Percentiles rank a stretch among this genome's conserved stretches.
These are phyloP conservation scores for Macrosiphum euphorbiae DNA, from an alignment of 2,888 invertebrate species.

Conservation along the genomic window DNA sequence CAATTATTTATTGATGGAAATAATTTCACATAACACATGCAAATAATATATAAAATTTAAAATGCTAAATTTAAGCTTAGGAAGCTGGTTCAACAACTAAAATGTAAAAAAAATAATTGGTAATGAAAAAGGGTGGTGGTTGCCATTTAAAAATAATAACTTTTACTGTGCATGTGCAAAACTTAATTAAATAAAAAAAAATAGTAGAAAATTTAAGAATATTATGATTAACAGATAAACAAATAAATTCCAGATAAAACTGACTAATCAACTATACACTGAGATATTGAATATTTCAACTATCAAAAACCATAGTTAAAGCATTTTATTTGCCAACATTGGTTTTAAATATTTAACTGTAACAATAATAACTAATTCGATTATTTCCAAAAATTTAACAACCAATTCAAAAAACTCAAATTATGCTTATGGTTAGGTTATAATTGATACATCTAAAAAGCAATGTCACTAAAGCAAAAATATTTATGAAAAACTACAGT, in stretches of 20 bases:
- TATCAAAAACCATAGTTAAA: constrained; percentile 21
- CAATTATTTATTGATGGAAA: no score
- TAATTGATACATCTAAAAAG: not conserved
- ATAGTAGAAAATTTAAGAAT: not conserved
- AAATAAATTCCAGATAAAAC: not conserved
- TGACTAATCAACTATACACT: not conserved
- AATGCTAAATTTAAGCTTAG: no score
- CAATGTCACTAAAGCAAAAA: not conserved
- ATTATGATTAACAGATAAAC: not conserved
- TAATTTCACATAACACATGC: no score
- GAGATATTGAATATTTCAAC: not conserved
- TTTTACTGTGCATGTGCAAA: not conserved
- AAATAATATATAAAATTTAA: no score
- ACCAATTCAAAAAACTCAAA: constrained; percentile 14
- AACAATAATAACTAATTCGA: not conserved
- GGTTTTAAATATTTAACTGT: no score
- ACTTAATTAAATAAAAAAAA: not conserved
- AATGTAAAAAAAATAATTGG: no score
- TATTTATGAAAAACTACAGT: not conserved
- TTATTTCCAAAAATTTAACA: not conserved
- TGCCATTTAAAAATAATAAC: not conserved
- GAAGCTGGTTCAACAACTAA: no score
- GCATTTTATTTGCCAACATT: not conserved
- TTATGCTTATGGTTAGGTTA: not conserved
- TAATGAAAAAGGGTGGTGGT: no score